These are phyloP conservation scores for Typhlichthys subterraneus DNA, from an alignment of 2,797 vertebrate species.

Conservation along the genomic window DNA sequence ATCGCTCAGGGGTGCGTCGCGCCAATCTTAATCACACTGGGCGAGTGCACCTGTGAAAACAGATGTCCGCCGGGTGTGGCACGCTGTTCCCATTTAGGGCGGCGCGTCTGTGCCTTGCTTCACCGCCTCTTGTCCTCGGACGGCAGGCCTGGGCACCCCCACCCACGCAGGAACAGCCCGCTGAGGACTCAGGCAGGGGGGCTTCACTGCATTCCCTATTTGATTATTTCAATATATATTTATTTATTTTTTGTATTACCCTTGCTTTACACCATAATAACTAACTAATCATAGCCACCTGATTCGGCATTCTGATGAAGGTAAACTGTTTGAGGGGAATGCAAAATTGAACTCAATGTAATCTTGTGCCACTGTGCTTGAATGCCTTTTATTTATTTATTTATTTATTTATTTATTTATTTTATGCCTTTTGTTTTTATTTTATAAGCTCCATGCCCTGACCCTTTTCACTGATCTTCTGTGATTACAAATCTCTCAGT, in stretches of 20 bases:
- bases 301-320: conserved; percentile 1
- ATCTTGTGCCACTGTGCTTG: conserved; percentile 27
- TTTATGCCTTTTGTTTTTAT: neutral
- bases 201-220: too few species aligned
- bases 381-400: conserved; percentile 31
- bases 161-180: conserved; percentile 15
- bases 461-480: conserved; percentile 55
- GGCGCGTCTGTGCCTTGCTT: conserved; percentile 41
- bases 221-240: neutral
- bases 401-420: conserved; percentile 28
- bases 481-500: conserved; percentile 40
- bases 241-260: conserved; percentile 26
- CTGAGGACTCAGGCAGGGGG: neutral
- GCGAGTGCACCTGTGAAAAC: conserved; percentile 81
- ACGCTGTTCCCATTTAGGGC: conserved; percentile 72
- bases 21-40: conserved; percentile 78
- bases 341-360: conserved; percentile 45
- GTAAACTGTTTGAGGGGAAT: conserved; percentile 24
- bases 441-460: conserved; percentile 50
- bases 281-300: conserved; percentile 27
- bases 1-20: conserved; percentile 36
- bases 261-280: conserved; percentile 37
- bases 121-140: conserved; percentile 33
- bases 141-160: conserved; percentile 30
- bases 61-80: conserved; percentile 76